Conservation (phyloP, 2,888 invertebrate genomes). For the Drosophila sordidula region DNA sequence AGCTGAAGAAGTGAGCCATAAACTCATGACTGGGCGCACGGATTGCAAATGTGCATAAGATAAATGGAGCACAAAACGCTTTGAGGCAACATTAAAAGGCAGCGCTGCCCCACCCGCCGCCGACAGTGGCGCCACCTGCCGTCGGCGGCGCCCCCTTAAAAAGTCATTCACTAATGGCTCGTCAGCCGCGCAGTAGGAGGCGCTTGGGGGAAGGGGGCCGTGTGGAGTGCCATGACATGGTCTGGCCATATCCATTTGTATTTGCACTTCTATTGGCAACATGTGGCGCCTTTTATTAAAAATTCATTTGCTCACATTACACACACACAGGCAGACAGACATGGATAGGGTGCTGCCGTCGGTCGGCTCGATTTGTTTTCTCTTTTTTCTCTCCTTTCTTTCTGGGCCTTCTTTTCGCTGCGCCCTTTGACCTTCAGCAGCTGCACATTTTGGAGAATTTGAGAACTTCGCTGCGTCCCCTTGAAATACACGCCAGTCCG, state of each 20-base stretch:
- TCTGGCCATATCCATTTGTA: slow-evolving; percentile 57
- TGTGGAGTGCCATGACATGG: slow-evolving; percentile 44
- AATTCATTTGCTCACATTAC: slow-evolving; percentile 75
- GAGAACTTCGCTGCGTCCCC: slow-evolving; percentile 3
- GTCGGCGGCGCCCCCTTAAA: slow-evolving; percentile 45
- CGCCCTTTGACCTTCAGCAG: slow-evolving; percentile 69
- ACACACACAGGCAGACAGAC: slow-evolving; percentile 26
- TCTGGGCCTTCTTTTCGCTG: no score
- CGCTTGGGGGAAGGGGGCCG: background rate
- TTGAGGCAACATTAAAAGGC: slow-evolving; percentile 71
- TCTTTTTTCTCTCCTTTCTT: no score
- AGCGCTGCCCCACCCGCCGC: slow-evolving; percentile 17
- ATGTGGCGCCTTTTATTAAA: slow-evolving; percentile 81
- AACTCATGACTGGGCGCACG: slow-evolving; percentile 10
- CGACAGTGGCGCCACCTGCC: slow-evolving; percentile 53
- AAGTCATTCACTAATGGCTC: slow-evolving; percentile 78
- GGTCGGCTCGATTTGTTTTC: no score
- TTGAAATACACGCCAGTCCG: background rate
- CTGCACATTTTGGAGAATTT: slow-evolving; percentile 54
- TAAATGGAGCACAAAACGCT: slow-evolving; percentile 69
- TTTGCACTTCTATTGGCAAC: slow-evolving; percentile 76
- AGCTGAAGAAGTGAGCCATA: slow-evolving; percentile 26
- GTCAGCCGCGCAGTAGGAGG: slow-evolving; percentile 37
- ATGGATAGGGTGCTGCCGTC: background rate
- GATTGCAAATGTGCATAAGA: slow-evolving; percentile 55